Evolutionary conservation across 2,888 invertebrate genomes (phyloP), one percentile per base, ranked within the genome.

Genomic region (Tupiocoris notatus): DNA sequence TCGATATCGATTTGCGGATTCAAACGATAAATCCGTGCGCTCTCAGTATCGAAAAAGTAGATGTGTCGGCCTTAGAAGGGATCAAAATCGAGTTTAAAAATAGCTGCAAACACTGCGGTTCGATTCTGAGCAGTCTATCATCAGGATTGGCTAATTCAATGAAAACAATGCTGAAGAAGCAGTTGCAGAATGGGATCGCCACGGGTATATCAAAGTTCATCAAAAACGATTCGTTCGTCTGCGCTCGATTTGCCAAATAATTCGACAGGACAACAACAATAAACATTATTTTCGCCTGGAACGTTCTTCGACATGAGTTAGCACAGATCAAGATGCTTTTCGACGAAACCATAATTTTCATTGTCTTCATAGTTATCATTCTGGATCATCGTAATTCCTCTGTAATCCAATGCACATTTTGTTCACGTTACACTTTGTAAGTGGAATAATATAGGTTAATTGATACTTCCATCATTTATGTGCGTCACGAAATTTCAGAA

Each of bases 11-110:
- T 54, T 21, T 70, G 59, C 22, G 70, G 3, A 2, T 70, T 12
- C 57, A 59, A 59, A 59, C 70, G 6, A 59, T 59, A n/a, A 59
- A 70, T 17, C 58, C 70, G n/a, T 70, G 70, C 70, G 59, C 70
- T 16, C 25, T 70, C 1, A 70, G 59, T 25, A 24, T 70, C 0
- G 70, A 70, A 16, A 57, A 59, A 9, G 70, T 70, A 12, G 59
- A 59, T 22, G 70, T 70, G 9, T 16, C 58, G 9, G 7, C 24
- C 0, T 22, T 70, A 2, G 70, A 70, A 24, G 70, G 70, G 0
- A 16, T 70, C 17, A 18, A 22, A 1, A 59, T 70, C 25, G 23
- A 12, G 2, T 70, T 58, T 25, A 21, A 59, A n/a, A 23, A 22
- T 0, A 25, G 58, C 7, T 70, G 70, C 61, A 70, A 70, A 23